Percentiles rank a stretch among this genome's conserved stretches.
Conservation (phyloP, 2,797 vertebrate genomes). For the Anguilla obscura region DNA sequence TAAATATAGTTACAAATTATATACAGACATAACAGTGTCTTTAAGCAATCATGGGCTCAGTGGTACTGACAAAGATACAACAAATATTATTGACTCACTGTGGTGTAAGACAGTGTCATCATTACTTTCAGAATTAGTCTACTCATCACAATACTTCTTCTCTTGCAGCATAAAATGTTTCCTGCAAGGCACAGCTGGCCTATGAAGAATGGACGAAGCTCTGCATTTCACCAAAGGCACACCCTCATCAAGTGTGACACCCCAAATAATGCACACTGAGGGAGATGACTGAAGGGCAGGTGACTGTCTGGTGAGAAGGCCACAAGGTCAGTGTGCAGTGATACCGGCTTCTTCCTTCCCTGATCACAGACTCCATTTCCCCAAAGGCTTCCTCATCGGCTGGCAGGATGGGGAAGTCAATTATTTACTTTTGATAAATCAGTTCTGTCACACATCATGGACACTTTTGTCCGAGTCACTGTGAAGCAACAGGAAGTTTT, state of each 20-base stretch:
- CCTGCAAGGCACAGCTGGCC: neutral
- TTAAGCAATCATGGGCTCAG: neutral
- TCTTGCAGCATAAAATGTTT: neutral
- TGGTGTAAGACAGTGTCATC: too few species aligned
- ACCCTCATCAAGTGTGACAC: neutral
- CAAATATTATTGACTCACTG: neutral
- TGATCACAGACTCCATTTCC: too few species aligned
- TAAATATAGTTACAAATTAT: neutral
- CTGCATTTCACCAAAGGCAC: conserved; percentile 1
- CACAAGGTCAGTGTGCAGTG: neutral
- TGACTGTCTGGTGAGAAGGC: neutral
- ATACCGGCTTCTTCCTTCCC: neutral
- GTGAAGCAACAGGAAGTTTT: neutral
- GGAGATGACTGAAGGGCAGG: neutral
- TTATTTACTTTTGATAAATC: neutral
- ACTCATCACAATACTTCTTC: neutral
- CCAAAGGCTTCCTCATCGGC: neutral
- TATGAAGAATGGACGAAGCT: neutral
- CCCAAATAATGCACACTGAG: neutral
- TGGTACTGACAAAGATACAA: neutral
- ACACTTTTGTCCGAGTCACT: neutral
- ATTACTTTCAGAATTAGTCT: neutral
- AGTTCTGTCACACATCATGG: conserved; percentile 16
- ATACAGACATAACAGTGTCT: neutral
- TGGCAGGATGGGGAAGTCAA: neutral